Evolutionary conservation across 1,140 invertebrate species (phyloP), one percentile per base, ranked within the genome.

Genomic region (Bombus difficillimus): DNA sequence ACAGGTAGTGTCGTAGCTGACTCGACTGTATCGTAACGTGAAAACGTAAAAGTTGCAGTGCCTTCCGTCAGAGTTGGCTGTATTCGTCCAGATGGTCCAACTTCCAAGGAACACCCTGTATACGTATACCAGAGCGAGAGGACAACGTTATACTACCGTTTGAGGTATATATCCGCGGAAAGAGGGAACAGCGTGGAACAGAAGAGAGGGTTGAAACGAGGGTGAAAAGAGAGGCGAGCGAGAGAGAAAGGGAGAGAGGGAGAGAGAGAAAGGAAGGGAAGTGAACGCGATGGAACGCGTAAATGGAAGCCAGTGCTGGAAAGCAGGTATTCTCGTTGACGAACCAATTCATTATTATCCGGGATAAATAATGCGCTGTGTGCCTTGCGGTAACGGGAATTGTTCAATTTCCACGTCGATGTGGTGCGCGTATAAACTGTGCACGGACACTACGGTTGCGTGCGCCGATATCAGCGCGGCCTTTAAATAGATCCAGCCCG

Each of bases 321-420:
- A 77, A 86, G 76, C 86, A 73, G 82, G 74, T 73, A 66, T 85
- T 74, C 86, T 81, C 86, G 83, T 87, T 87, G 86, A 85, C 86
- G 86, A 87, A 87, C 86, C 86, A 87, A 87, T 87, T 87, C 86
- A 87, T 87, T 87, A 85, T 87, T 87, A 87, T 87, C 86, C 83
- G 77, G 86, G 86, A 87, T 87, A 87, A 87, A 87, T 87, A 87
- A 87, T 87, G 86, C 86, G 86, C 75, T 87, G 86, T 87, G 83
- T 87, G 86, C 83, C 86, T 87, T 87, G 86, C 83, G 86, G 86
- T 87, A 85, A 81, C 86, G 72, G 86, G 86, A 87, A 87, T 87
- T 87, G 86, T 87, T 87, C 86, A 85, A 87, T 87, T 87, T 87
- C 86, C 86, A 81, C 83, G 83, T 87, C 59, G 71, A 64, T 85